Percentiles rank a stretch among this genome's conserved stretches.
These are phyloP conservation scores for Rattus rattus DNA, from an alignment of 2,113 vertebrate species.

Conservation along the genomic window DNA sequence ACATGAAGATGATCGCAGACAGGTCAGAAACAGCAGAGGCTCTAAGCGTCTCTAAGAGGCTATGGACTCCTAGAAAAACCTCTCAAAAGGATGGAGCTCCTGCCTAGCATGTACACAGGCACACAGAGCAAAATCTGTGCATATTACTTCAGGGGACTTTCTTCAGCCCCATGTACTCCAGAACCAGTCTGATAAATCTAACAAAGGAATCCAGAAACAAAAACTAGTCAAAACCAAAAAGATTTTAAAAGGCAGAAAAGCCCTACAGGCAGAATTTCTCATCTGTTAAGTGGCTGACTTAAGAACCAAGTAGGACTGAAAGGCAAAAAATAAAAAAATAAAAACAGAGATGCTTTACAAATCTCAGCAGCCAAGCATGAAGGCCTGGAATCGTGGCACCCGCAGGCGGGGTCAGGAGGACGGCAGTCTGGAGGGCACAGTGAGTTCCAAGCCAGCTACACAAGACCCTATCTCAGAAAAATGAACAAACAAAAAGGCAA, in stretches of 20 bases:
- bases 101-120: not conserved
- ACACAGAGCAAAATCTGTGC: not conserved
- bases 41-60: conserved; percentile 3
- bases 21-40: not conserved
- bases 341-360: not conserved
- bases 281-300: not conserved
- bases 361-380: not conserved
- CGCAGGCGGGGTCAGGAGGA: not conserved
- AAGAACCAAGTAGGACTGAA: not conserved
- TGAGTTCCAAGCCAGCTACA: not conserved
- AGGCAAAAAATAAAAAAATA: not conserved
- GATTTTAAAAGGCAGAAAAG: conserved; percentile 35
- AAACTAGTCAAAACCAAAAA: conserved; percentile 44
- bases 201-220: conserved; percentile 37
- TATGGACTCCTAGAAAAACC: not conserved
- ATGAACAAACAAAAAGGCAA: not conserved
- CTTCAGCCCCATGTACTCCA: not conserved
- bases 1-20: not conserved
- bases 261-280: not conserved
- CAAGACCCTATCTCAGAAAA: not conserved
- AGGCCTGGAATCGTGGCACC: not conserved
- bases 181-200: conserved; percentile 34
- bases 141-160: not conserved
- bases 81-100: not conserved
- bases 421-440: not conserved